Conservation (phyloP, 2,113 vertebrate species). For the cattle (Bos taurus) region DNA sequence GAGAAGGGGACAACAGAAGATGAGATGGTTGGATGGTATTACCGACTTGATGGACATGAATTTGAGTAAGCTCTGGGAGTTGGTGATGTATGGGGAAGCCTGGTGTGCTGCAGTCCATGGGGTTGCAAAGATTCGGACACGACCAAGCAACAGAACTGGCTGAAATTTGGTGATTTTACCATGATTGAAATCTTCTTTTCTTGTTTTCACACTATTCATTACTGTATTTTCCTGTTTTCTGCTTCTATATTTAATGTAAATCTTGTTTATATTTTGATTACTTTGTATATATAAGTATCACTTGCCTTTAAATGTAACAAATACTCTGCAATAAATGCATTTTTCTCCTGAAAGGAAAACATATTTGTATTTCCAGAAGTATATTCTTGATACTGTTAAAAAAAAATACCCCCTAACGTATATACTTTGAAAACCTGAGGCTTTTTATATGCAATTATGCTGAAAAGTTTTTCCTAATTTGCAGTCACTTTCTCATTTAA, state of each 20-base stretch:
- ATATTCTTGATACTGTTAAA: background rate
- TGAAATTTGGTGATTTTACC: background rate
- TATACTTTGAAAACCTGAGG: background rate
- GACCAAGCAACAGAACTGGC: background rate
- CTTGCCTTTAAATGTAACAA: background rate
- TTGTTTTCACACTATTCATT: background rate
- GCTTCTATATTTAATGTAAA: background rate
- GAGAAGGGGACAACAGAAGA: background rate
- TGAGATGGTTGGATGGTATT: background rate
- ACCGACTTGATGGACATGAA: background rate
- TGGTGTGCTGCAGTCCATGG: background rate
- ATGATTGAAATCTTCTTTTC: background rate
- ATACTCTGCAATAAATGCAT: background rate
- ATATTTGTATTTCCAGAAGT: background rate
- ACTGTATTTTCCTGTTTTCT: background rate
- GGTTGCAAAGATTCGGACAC: fast-evolving
- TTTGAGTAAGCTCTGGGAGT: background rate
- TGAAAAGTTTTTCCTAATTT: background rate
- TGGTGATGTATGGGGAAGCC: background rate
- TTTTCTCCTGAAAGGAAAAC: background rate
- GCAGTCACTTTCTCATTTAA: background rate
- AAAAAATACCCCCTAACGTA: background rate
- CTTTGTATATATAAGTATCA: background rate
- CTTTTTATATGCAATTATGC: background rate
- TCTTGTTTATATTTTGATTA: background rate